These are phyloP conservation scores for Nibea coibor DNA, from an alignment of 2,113 vertebrate genomes.

Conservation along the genomic window DNA sequence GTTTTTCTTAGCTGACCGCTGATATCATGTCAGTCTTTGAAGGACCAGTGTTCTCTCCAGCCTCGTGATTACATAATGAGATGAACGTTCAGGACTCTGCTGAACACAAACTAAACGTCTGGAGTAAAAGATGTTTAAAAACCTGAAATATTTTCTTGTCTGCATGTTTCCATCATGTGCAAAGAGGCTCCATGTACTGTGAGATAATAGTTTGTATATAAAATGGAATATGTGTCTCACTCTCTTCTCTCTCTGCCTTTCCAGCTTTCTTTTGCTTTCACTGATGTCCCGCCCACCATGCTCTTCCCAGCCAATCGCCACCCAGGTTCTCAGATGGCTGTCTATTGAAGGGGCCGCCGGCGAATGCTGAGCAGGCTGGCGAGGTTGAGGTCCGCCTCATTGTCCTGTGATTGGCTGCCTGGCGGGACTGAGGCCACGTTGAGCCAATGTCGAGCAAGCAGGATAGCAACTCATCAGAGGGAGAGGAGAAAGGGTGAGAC, in stretches of 20 bases:
- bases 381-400: conserved; percentile 64
- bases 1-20: background rate
- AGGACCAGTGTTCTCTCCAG: background rate
- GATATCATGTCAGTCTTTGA: background rate
- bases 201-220: background rate
- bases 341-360: conserved; percentile 60
- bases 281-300: conserved; percentile 50
- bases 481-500: conserved; percentile 82
- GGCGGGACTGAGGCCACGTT: conserved; percentile 67
- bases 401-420: conserved; percentile 77
- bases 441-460: conserved; percentile 79
- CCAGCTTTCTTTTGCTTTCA: conserved; percentile 44
- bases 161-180: too few species aligned
- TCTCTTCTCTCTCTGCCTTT: conserved; percentile 14
- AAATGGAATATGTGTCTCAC: background rate
- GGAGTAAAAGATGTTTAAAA: background rate
- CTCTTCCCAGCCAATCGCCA: conserved; percentile 43
- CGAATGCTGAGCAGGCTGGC: conserved; percentile 75
- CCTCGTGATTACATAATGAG: background rate
- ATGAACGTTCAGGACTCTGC: background rate
- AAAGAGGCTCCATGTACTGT: background rate
- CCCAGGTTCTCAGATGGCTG: conserved; percentile 49
- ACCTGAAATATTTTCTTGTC: background rate
- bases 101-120: background rate
- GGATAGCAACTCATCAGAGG: conserved; percentile 79